Evolutionary conservation across 2,113 vertebrate genomes (phyloP).

Genomic region (Mesoclemmys tuberculata): DNA sequence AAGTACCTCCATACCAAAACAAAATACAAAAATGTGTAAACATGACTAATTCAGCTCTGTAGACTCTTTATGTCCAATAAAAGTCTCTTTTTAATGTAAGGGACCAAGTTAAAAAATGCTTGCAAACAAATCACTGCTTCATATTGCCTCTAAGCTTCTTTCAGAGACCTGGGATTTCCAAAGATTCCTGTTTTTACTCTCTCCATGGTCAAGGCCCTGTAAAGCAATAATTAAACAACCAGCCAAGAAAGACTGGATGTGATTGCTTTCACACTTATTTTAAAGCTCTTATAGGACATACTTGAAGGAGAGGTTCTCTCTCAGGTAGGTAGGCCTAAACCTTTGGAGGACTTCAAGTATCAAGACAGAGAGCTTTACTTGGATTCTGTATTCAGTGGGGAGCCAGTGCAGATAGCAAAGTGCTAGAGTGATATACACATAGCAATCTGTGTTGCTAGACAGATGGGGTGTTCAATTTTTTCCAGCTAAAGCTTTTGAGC

Average conservation of each 20-base stretch:
- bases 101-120: fast-evolving
- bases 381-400: not conserved
- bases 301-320: not conserved
- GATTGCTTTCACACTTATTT: not conserved
- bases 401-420: not conserved
- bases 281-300: not conserved
- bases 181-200: not conserved
- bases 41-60: not conserved
- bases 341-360: not conserved
- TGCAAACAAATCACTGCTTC: not conserved
- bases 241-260: not conserved
- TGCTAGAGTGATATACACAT: not conserved
- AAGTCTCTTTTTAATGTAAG: not conserved
- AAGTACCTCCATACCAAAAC: not conserved
- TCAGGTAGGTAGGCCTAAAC: not conserved
- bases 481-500: not conserved
- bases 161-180: not conserved
- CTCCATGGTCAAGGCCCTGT: not conserved
- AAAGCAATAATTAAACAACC: not conserved
- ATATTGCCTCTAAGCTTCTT: not conserved
- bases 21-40: slow-evolving; percentile 5
- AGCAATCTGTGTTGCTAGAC: not conserved
- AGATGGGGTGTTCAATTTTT: not conserved
- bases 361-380: not conserved
- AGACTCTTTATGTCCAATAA: not conserved